A percentile compares a stretch with the other conserved stretches of the same genome.
Evolutionary conservation across 2,113 vertebrate genomes (phyloP).

Genomic region (Elgaria multicarinata): DNA sequence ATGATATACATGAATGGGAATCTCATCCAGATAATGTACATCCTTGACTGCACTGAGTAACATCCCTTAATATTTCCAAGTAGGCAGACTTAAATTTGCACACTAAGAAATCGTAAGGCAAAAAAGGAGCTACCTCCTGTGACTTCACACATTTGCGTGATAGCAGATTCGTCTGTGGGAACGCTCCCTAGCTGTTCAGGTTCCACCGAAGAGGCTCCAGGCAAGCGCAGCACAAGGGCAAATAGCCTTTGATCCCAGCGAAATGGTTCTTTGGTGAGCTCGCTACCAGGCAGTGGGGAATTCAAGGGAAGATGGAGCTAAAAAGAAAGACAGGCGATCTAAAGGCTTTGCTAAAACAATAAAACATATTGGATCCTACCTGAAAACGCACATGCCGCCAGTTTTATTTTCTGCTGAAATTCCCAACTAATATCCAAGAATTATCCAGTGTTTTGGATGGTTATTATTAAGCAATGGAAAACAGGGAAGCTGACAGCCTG

Average conservation of each 20-base stretch:
- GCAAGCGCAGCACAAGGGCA: constrained; percentile 93
- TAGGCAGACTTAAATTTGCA: constrained; percentile 7
- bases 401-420: not conserved
- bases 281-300: constrained; percentile 96
- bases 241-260: constrained; percentile 99
- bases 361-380: no score
- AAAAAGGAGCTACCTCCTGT: constrained; percentile 87
- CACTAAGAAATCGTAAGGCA: not conserved
- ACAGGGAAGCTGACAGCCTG: not conserved
- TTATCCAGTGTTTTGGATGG: not conserved
- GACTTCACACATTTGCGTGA: constrained; percentile 99
- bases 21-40: no score
- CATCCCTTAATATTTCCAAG: not conserved
- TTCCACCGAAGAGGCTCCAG: constrained; percentile 89
- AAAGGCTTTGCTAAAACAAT: not conserved
- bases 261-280: constrained; percentile 98
- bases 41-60: not conserved
- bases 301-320: constrained; percentile 91
- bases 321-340: constrained; percentile 31
- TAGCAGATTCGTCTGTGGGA: constrained; percentile 94
- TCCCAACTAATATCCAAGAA: not conserved
- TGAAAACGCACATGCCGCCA: not conserved
- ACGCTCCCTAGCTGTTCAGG: constrained; percentile 95
- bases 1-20: not conserved
- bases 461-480: not conserved